These are phyloP conservation scores for Slavum lentiscoides DNA, from an alignment of 2,888 invertebrate species.

Conservation along the genomic window DNA sequence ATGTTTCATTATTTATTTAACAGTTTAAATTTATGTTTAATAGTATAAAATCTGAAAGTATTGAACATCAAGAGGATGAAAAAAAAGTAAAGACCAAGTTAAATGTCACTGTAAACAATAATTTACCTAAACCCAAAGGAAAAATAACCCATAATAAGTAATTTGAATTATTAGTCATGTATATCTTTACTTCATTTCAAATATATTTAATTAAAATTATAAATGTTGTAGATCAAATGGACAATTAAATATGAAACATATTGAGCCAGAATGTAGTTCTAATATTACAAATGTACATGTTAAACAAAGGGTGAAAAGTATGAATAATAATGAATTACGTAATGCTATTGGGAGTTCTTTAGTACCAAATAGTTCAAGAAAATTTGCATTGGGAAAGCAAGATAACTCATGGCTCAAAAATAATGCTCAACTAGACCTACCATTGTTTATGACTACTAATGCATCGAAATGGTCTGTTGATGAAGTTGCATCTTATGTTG, in stretches of 20 bases:
- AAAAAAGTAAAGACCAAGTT: constrained; percentile 10
- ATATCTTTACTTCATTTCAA: background rate
- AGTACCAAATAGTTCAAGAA: background rate
- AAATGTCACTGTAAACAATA: background rate
- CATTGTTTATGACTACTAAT: constrained; percentile 16
- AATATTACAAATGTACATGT: background rate
- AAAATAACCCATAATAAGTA: constrained; percentile 13
- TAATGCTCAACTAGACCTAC: constrained; percentile 31
- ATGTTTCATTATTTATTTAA: background rate
- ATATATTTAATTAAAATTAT: background rate
- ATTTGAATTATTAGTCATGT: background rate
- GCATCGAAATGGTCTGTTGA: constrained; percentile 23
- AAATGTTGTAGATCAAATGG: constrained; percentile 13
- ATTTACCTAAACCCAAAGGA: background rate
- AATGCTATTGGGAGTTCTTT: background rate
- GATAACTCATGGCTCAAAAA: constrained; percentile 24
- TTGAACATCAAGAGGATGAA: background rate
- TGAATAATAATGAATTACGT: background rate
- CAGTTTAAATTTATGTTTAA: background rate
- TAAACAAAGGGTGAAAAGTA: background rate
- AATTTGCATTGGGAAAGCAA: background rate
- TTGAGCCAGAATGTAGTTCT: background rate
- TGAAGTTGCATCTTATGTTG: constrained; percentile 36
- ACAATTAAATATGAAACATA: background rate
- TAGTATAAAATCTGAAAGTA: background rate